Base-by-base conservation (phyloP, 2,888 invertebrate genomes). In the Trichogramma evanescens region DNA sequence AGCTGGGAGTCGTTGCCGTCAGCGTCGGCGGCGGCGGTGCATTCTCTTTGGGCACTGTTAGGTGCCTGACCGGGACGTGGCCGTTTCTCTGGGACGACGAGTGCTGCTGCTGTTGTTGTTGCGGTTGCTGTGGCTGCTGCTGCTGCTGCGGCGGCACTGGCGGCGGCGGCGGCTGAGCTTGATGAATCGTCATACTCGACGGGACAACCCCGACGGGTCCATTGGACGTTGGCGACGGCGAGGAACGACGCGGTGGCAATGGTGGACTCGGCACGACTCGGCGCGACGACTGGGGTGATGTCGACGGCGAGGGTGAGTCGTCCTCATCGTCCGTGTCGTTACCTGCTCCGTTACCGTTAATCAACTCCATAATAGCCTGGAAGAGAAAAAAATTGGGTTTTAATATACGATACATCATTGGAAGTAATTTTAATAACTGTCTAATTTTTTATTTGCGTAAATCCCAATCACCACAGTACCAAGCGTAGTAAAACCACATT, bases 191-290 rank as follows among this genome's bases (percentile, higher is more conserved):
- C 3, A 26, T 26, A 26, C 26, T 26, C 26, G 26, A 1, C 26
- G 26, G 26, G 26, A 26, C 26, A 26, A 26, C 26, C 26, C 26
- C 26, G 2, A 26, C 26, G 0, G 26, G 26, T 66, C 68, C 72
- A 57, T 68, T 70, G 0, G 72, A 69, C 8, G 72, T 72, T 1
- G 76, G 76, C 9, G 75, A 75, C 3, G 83, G 83, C 1, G 83
- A 83, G 42, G 80, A 80, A 66, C 82, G 79, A 62, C 87, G 74
- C 0, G 87, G 87, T 7, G 87, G 87, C 58, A 87, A 78, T 6
- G 87, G 86, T 5, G 86, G 86, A 62, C 76, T 76, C 44, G 76
- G 73, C 7, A 73, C 73, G 38, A 74, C 70, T 61, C 72, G 71
- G 44, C 75, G 67, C 1, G 75, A 66, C 42, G 71, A 70, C 6